Evolutionary conservation across 2,113 vertebrate species (phyloP).

Genomic region (Scatophagus argus): DNA sequence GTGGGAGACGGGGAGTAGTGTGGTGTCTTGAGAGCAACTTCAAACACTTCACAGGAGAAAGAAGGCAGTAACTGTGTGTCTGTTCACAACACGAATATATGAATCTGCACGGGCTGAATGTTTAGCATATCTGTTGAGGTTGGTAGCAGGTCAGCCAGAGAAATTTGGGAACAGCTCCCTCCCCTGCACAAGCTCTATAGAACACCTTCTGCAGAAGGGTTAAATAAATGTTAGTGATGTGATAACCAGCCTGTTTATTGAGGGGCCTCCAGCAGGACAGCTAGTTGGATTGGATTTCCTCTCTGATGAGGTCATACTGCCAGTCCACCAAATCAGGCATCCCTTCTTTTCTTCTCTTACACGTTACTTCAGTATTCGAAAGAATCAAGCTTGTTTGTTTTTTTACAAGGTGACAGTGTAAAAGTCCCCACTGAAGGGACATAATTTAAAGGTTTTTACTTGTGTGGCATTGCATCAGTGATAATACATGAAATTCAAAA

Average conservation of each 20-base stretch:
- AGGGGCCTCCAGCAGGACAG: constrained; percentile 83
- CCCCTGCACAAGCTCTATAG: constrained; percentile 70
- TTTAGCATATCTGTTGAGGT: constrained; percentile 83
- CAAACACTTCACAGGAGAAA: constrained; percentile 31
- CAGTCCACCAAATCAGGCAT: constrained; percentile 33
- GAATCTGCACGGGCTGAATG: constrained; percentile 32
- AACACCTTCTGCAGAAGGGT: constrained; percentile 93
- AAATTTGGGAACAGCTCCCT: constrained; percentile 77
- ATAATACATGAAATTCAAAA: no score
- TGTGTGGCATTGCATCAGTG: no score
- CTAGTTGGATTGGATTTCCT: constrained; percentile 79
- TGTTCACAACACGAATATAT: constrained; percentile 4
- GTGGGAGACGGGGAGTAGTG: constrained; percentile 43
- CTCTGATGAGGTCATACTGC: constrained; percentile 85
- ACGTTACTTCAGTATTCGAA: background rate
- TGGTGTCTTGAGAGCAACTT: constrained; percentile 25
- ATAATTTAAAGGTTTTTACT: no score
- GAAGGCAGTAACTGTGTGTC: constrained; percentile 14
- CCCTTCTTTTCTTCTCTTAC: background rate
- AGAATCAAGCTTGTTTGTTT: background rate
- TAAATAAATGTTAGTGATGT: constrained; percentile 99
- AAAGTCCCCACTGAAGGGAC: background rate
- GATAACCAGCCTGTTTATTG: constrained; percentile 98
- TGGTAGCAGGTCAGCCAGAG: constrained; percentile 86
- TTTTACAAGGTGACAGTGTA: background rate